Evolutionary conservation across 2,888 invertebrate genomes (phyloP), one percentile per base, ranked within the genome.

Genomic region (Eueremaeus valkanovi): DNA sequence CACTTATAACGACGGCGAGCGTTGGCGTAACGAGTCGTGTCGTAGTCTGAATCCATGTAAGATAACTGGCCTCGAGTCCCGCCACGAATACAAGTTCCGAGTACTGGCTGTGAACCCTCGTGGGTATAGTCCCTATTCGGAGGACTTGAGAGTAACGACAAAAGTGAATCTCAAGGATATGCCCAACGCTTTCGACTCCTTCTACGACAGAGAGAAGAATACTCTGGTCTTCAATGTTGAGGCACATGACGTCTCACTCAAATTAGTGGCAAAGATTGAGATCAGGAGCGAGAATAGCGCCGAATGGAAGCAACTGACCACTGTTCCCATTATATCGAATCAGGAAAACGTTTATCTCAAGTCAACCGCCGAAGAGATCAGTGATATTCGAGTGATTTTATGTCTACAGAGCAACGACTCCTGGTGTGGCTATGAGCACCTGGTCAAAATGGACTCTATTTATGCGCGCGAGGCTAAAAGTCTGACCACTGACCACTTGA

Each of bases 1-100:
- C 0, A 93, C 92, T 82, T 93, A 92, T 84, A 81, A 90, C 93
- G n/a, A 88, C 89, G 42, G 93, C 92, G 82, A 88, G 89, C 63
- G 88, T 79, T 29, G 78, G 31, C 77, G 79, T 76, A 80, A 80
- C 36, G 80, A 80, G 51, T 80, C 80, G 0, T 95, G 95, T 81
- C 90, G 91, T 75, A 88, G 89, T 45, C 88, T 89, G 78, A 92
- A 93, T 82, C 94, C 94, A 0, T 95, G 95, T 85, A 93, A 93
- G 82, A 90, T 95, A 1, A 90, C 90, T 51, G 80, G 89, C 75
- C 86, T 95, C 73, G 92, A 93, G 74, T 93, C 94, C 81, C 92
- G 94, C 83, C 92, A 91, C 82, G 88, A 88, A 33, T 95, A 93
- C 83, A 87, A 90, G 0, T 92, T 95, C 84, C 92, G 92, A 87